These are phyloP conservation scores for Puntigrus tetrazona DNA, from an alignment of 2,113 vertebrate species.

Conservation along the genomic window DNA sequence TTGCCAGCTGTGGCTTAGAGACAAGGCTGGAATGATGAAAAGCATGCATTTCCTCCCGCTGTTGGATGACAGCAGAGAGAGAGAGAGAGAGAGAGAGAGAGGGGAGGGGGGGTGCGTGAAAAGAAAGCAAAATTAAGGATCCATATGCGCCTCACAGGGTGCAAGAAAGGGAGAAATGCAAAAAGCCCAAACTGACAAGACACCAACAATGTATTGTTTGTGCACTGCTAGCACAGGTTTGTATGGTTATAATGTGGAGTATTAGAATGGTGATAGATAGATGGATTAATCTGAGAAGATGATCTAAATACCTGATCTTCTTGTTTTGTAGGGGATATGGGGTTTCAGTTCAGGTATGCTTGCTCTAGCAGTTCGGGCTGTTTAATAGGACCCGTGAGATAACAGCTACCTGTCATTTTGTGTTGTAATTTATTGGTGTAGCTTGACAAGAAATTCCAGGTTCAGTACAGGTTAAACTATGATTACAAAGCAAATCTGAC, in stretches of 20 bases:
- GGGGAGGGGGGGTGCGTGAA: not conserved
- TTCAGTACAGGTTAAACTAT: not conserved
- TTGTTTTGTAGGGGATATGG: not conserved
- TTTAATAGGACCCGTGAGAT: not conserved
- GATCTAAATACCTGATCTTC: conserved; percentile 6
- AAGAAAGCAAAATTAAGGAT: conserved; percentile 37
- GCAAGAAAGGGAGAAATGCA: not conserved
- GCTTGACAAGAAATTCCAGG: not conserved
- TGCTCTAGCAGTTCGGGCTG: conserved; percentile 2
- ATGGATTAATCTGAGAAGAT: not conserved
- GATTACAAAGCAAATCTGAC: not conserved
- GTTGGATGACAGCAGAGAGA: conserved; percentile 8
- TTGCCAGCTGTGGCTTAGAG: conserved; percentile 52
- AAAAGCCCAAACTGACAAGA: not conserved
- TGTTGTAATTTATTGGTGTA: not conserved
- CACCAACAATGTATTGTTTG: not conserved
- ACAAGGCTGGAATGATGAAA: conserved; percentile 32
- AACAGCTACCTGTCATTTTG: not conserved
- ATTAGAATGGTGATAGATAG: not conserved
- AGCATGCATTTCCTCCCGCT: conserved; percentile 42
- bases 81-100: too few species aligned
- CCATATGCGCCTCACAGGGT: conserved; percentile 2
- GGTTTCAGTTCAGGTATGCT: not conserved
- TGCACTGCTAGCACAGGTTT: not conserved
- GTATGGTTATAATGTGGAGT: not conserved